Percentiles rank a stretch among this genome's conserved stretches.
Conservation (phyloP, 2,113 vertebrate species). For the Nerophis ophidion region DNA sequence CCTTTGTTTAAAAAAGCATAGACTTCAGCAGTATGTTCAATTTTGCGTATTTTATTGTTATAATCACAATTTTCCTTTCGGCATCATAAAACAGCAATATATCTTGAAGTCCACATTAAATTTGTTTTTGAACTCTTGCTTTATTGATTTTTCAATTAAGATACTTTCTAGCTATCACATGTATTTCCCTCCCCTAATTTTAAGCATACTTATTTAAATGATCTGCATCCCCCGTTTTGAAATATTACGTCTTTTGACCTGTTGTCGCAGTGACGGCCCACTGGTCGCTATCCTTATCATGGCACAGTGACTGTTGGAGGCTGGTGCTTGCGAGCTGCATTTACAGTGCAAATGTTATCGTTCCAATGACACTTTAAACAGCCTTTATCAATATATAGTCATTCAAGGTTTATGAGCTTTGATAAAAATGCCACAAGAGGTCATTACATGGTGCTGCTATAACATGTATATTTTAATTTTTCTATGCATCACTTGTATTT, state of each 20-base stretch:
- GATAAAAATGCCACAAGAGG: conserved; percentile 87
- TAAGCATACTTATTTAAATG: not conserved
- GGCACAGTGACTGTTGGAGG: conserved; percentile 37
- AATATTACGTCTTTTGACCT: conserved; percentile 39
- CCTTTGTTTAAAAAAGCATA: too few species aligned
- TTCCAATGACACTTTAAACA: conserved; percentile 94
- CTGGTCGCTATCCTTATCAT: conserved; percentile 58
- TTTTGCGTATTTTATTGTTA: too few species aligned
- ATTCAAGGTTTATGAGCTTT: conserved; percentile 97
- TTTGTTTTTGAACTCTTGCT: too few species aligned
- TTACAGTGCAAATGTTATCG: conserved; percentile 85
- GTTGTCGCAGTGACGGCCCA: conserved; percentile 19
- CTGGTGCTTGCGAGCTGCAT: conserved; percentile 64
- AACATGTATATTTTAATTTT: conserved; percentile 2
- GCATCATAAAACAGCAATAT: too few species aligned
- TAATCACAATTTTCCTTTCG: too few species aligned
- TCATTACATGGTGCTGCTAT: conserved; percentile 67
- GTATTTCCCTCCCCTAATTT: not conserved
- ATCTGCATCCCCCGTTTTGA: not conserved
- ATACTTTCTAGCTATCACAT: too few species aligned
- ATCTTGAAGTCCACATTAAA: too few species aligned
- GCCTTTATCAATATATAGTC: conserved; percentile 95
- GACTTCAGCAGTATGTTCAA: too few species aligned
- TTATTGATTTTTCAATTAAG: too few species aligned
- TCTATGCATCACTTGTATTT: conserved; percentile 5